Base-by-base conservation (phyloP, 2,888 invertebrate genomes). In the Lordiphosa andalusiaca region DNA sequence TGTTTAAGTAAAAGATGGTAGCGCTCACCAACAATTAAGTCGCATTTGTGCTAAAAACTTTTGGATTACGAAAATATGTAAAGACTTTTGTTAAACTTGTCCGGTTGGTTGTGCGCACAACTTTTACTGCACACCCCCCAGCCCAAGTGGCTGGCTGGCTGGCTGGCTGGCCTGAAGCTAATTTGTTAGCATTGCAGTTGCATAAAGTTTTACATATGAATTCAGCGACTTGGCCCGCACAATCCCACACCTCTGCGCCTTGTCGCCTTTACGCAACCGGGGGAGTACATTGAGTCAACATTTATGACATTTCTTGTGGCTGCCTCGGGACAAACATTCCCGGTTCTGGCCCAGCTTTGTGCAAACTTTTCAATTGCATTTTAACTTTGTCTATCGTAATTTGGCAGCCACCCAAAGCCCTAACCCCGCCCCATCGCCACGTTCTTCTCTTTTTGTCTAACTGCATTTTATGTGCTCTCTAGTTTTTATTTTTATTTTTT, bases 61-160 rank as follows among this genome's bases (percentile, higher is more conserved):
- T 84, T 70, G 73, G 78, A 78, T 78, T 84, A 73, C 65, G 74
- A 82, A 84, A 84, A 78, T 78, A 82, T 78, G 84, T 67, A 82
- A 74, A 84, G 77, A 78, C 83, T 84, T 84, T 84, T 78, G 80
- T 74, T 78, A 74, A 84, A 84, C 85, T 78, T 84, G 78, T 74
- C 68, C 83, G 71, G 59, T 57, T 69, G 65, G 16, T 16, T 16
- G 16, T 50, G 41, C 39, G 30, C 42, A 44, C 49, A 73, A 77
- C 71, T 37, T 76, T 75, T 67, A 33, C 7, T 41, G 37, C 46
- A 38, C 23, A 7, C 16, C 36, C 7, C 23, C 5, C 5, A 19
- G 30, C 36, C 5, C 19, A 33, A 13, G 21, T 13, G 47, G 19
- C 47, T 53, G 53, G 25, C 48, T 52, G 16, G 16, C 16, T 16